Conservation (phyloP, 2,113 vertebrate species). For the Lophius piscatorius region DNA sequence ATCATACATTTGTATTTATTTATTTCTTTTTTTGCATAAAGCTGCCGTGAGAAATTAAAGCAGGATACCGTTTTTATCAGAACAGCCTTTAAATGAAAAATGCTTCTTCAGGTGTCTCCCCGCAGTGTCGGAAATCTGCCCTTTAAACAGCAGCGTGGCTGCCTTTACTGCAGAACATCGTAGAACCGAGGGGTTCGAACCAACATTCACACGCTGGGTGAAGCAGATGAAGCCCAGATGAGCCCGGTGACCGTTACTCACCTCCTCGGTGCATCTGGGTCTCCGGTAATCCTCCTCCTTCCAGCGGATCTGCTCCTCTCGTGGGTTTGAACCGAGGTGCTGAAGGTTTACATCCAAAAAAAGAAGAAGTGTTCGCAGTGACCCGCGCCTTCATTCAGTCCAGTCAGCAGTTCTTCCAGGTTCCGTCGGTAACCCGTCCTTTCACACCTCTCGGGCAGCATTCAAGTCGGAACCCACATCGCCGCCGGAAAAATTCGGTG, state of each 20-base stretch:
- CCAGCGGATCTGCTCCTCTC: conserved; percentile 33
- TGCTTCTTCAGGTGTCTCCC: conserved; percentile 41
- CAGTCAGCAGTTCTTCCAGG: too few species aligned
- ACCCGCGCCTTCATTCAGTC: too few species aligned
- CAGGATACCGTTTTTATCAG: conserved; percentile 26
- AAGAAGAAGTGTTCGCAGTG: not conserved
- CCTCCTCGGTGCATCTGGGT: conserved; percentile 53
- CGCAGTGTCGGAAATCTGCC: conserved; percentile 49
- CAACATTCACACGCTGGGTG: conserved; percentile 13
- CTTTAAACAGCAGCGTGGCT: conserved; percentile 2
- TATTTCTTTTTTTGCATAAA: too few species aligned
- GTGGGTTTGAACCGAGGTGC: conserved; percentile 52
- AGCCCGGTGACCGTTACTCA: conserved; percentile 48
- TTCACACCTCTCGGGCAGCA: too few species aligned
- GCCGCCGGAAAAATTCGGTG: conserved; percentile 39
- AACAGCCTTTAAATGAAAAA: conserved; percentile 53
- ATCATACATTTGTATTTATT: too few species aligned
- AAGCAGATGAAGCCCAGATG: conserved; percentile 9
- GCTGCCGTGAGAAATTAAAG: conserved; percentile 2
- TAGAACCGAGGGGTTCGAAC: not conserved
- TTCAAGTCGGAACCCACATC: too few species aligned
- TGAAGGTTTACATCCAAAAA: conserved; percentile 58
- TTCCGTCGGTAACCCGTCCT: too few species aligned
- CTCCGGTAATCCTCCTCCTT: conserved; percentile 37
- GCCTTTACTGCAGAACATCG: not conserved